Conservation (phyloP, 2,888 invertebrate genomes). For the Gryllus longicercus region DNA sequence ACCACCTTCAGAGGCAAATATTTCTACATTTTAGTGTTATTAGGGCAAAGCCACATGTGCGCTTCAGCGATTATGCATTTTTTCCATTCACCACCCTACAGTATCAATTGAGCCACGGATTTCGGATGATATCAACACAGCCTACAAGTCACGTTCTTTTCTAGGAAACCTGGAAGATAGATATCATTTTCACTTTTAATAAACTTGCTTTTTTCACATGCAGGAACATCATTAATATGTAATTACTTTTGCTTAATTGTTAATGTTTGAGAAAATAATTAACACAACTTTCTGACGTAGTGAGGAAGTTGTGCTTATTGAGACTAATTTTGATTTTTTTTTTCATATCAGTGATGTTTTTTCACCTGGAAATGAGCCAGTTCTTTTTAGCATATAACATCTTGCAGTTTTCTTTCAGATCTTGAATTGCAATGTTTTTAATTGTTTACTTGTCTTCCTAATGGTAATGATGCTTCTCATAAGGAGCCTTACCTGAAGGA, state of each 20-base stretch:
- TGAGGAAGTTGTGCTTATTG: not conserved
- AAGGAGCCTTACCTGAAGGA: conserved; percentile 25
- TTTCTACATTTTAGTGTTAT: too few species aligned
- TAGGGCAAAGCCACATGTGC: conserved; percentile 33
- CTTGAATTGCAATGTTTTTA: conserved; percentile 22
- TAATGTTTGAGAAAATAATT: too few species aligned
- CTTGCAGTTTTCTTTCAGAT: conserved; percentile 27
- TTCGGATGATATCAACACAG: conserved; percentile 23
- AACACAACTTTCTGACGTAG: not conserved
- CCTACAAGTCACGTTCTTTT: conserved; percentile 24
- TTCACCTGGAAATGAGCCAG: conserved; percentile 22
- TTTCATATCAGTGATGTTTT: conserved; percentile 4
- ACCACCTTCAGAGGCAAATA: too few species aligned
- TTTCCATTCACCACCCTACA: conserved; percentile 22
- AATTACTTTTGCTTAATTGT: not conserved
- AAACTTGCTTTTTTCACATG: conserved; percentile 25
- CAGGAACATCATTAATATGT: not conserved
- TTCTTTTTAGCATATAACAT: conserved; percentile 24
- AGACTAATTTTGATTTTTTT: not conserved
- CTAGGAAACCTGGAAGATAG: conserved; percentile 21
- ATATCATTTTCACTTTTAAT: not conserved
- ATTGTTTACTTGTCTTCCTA: conserved; percentile 18
- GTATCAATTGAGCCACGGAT: conserved; percentile 25
- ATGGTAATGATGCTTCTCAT: not conserved
- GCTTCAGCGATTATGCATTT: conserved; percentile 27